These are phyloP conservation scores for Callorhinus ursinus DNA, from an alignment of 2,113 vertebrate species.

Conservation along the genomic window DNA sequence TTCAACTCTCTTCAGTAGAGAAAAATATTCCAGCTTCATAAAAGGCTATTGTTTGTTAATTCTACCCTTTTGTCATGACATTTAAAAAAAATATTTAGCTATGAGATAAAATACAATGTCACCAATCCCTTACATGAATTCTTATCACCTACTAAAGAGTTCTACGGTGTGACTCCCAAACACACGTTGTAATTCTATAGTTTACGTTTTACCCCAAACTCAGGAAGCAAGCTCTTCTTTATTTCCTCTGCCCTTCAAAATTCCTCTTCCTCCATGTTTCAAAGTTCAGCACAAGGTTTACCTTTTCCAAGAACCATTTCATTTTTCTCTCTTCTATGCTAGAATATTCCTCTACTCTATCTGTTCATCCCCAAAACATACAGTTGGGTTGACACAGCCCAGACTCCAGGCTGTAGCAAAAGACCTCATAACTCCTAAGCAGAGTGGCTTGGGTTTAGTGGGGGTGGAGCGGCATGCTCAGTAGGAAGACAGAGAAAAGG, in stretches of 20 bases:
- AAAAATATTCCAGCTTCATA: not conserved
- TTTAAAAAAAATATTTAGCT: not conserved
- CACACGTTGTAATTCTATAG: not conserved
- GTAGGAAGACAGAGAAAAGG: not conserved
- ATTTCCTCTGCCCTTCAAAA: not conserved
- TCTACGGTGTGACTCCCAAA: not conserved
- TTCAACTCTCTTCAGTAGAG: not conserved
- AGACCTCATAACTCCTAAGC: not conserved
- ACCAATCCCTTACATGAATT: not conserved
- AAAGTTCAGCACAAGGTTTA: not conserved
- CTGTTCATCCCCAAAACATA: not conserved
- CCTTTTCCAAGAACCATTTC: not conserved
- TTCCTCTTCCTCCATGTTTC: not conserved
- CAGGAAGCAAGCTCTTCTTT: not conserved
- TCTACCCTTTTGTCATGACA: not conserved
- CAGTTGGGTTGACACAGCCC: not conserved
- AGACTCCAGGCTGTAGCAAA: not conserved
- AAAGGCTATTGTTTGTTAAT: not conserved
- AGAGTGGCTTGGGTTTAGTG: not conserved
- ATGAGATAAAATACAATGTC: slow-evolving; percentile 14
- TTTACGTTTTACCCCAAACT: not conserved
- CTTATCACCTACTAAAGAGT: not conserved
- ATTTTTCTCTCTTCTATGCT: not conserved
- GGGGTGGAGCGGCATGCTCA: not conserved
- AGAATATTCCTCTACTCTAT: not conserved